Evolutionary conservation across 2,797 vertebrate genomes (phyloP), one percentile per base, ranked within the genome.

Genomic region (Delichon dasypus): DNA sequence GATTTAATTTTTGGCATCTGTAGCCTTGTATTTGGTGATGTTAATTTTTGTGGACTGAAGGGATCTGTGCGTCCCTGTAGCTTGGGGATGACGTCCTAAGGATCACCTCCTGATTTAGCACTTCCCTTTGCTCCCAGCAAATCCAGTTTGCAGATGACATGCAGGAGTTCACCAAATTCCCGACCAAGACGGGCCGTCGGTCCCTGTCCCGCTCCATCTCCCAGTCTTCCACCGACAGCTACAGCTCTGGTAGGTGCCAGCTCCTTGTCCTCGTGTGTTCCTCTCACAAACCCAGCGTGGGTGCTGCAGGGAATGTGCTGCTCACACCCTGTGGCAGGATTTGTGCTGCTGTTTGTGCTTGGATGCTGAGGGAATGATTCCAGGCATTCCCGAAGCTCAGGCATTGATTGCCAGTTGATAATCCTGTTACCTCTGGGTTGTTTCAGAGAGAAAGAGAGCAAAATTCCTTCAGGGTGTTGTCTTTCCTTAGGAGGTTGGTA

Each of bases 121-220:
- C 55, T 93, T n/a, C 64, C 60, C 60, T 42, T 94, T 74, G 92
- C 88, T 61, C 38, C 72, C 89, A 99, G 97, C 98, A 99, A 98
- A 99, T 99, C 97, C 99, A 99, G 93, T 99, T 99, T 98, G 99
- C 99, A 32, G 99, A 99, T 98, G 99, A 99, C 97, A 99, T 99
- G 98, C 99, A 99, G 96, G 99, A 99, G 78, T 99, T 99, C 98
- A 99, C 98, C 98, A 99, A 99, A 95, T 99, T 98, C 89, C 99
- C 99, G 1, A 99, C 99, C 70, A 99, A 99, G 97, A 99, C 99
- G 1, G 99, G 99, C 47, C 99, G 99, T 1, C 98, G 99, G 50
- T 99, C 99, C 73, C 97, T 99, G 40, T 99, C 99, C 34, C 98
- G 99, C 42, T 99, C 99, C 95, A 99, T 99, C 97, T 99, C 99